Percentiles rank a stretch among this genome's conserved stretches.
phyloP scores from a whole-genome alignment of 2,113 vertebrate species.

The Peromyscus leucopus region DNA sequence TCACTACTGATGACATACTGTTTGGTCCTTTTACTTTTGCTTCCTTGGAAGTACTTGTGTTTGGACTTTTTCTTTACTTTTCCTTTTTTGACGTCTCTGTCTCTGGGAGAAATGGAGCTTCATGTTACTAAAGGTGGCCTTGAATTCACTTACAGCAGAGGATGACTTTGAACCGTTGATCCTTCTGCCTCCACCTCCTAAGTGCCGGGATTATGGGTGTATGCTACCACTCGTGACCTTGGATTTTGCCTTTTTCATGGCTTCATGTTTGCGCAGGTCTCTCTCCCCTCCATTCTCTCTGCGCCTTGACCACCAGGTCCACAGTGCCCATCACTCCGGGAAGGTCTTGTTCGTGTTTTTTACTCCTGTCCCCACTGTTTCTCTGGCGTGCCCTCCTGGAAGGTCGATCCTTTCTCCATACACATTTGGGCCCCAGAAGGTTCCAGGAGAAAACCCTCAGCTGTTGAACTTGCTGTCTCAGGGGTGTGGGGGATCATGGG shows the following conservation, averaged over 20 bases:
- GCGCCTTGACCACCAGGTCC: neutral
- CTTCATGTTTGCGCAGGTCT: neutral
- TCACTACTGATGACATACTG: neutral
- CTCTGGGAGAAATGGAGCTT: too few relatives aligned
- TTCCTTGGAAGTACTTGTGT: neutral
- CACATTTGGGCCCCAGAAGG: neutral
- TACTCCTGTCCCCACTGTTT: neutral
- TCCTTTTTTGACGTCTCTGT: neutral
- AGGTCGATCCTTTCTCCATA: neutral
- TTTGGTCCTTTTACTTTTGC: neutral
- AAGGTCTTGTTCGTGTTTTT: neutral
- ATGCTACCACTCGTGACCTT: accelerated
- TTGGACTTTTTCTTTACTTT: neutral
- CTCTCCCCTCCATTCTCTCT: neutral
- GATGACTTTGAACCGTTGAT: neutral
- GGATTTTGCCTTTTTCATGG: neutral
- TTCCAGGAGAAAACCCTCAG: neutral
- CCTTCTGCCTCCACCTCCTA: neutral
- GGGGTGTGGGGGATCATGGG: neutral
- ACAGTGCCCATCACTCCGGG: neutral
- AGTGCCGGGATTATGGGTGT: neutral
- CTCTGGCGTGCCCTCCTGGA: neutral
- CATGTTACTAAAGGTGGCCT: neutral
- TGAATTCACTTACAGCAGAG: neutral
- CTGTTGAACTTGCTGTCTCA: neutral